phyloP scores from a whole-genome alignment of 2,113 vertebrate species.

The Misgurnus anguillicaudatus region DNA sequence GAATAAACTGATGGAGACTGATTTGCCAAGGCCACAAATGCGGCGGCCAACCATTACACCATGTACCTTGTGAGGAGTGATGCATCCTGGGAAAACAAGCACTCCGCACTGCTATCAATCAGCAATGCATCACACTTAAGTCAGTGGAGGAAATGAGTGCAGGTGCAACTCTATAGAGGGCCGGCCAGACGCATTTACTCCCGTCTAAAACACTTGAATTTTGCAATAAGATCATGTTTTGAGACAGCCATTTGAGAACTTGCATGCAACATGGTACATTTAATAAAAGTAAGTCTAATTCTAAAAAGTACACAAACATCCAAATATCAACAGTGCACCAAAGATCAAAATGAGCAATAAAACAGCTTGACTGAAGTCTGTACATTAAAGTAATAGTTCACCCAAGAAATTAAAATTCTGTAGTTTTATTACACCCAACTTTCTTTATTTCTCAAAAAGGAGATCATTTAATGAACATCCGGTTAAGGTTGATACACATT shows the following conservation, averaged over 20 bases:
- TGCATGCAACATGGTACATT: no score
- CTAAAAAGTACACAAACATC: no score
- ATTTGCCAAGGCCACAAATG: conserved; percentile 30
- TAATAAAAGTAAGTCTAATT: no score
- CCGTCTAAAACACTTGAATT: neutral
- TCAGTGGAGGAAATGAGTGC: conserved; percentile 7
- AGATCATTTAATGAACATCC: no score
- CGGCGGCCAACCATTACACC: conserved; percentile 18
- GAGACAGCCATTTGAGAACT: neutral
- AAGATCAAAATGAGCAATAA: no score
- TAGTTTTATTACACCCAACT: no score
- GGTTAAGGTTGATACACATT: no score
- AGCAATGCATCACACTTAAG: conserved; percentile 49
- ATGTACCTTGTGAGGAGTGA: conserved; percentile 23
- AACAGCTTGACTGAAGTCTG: no score
- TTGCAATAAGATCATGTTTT: neutral
- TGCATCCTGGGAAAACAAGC: conserved; percentile 39
- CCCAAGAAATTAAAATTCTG: no score
- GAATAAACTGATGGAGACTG: conserved; percentile 48
- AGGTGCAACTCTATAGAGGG: conserved; percentile 15
- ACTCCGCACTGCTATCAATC: conserved; percentile 11
- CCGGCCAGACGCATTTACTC: neutral
- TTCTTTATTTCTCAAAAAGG: no score
- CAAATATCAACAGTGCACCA: no score
- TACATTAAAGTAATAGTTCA: no score